These are phyloP conservation scores for Anguilla rostrata DNA, from an alignment of 2,113 vertebrate genomes.

Conservation along the genomic window DNA sequence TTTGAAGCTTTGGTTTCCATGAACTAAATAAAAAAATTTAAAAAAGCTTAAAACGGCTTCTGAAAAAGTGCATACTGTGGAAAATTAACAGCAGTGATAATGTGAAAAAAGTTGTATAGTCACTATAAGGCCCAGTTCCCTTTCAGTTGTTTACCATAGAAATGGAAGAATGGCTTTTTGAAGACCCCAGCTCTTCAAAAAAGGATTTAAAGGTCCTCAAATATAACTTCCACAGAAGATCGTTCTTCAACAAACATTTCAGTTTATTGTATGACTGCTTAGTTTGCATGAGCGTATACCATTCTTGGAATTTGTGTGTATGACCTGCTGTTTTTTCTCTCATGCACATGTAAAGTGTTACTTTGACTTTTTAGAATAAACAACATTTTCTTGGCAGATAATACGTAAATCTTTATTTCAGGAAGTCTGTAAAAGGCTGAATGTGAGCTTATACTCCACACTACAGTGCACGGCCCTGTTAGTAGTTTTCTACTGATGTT, in stretches of 20 bases:
- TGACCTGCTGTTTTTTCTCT: too few relatives aligned
- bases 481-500: neutral
- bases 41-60: too few relatives aligned
- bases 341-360: too few relatives aligned
- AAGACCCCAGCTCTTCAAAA: neutral
- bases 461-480: neutral
- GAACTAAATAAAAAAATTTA: too few relatives aligned
- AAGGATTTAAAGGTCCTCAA: too few relatives aligned
- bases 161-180: neutral
- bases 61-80: too few relatives aligned
- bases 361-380: too few relatives aligned
- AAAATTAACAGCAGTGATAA: neutral
- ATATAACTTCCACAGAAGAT: neutral
- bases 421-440: too few relatives aligned
- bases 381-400: too few relatives aligned
- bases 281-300: neutral
- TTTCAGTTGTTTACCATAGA: neutral
- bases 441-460: too few relatives aligned
- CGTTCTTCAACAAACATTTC: neutral
- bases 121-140: neutral
- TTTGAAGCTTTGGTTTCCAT: too few relatives aligned
- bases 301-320: neutral
- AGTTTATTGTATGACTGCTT: neutral
- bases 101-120: neutral
- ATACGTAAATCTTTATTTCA: too few relatives aligned